Evolutionary conservation across 2,888 invertebrate genomes (phyloP), one percentile per base, ranked within the genome.

Genomic region (Piscicola geometra): DNA sequence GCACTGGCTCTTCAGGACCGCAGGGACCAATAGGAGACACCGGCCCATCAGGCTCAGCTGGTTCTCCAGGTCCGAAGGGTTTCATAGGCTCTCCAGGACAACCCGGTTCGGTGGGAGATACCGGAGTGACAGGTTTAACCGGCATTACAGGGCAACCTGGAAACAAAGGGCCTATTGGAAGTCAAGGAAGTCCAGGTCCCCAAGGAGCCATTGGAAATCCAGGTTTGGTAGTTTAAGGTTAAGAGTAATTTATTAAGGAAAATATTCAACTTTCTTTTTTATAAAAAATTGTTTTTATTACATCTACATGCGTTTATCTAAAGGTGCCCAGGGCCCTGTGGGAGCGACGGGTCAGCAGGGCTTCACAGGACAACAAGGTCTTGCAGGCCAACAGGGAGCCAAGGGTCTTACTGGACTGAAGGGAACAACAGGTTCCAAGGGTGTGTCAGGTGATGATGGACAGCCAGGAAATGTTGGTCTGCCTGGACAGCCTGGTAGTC

Each of bases 181-280:
- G 47, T 2, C 35, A 32, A 47, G 77, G 77, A n/a, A 68, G 36
- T 35, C 73, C 18, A 52, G 77, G 50, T 15, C 56, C 66, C 12
- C 71, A 21, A 50, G 73, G 73, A 5, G 15, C n/a, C 5, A 70
- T 67, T 12, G 75, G 75, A 52, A 30, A 21, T 25, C 67, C 76
- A 30, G 76, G 76, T 18, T 1, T 32, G 9, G 56, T 47, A 30
- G 60, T 76, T n/a, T 28, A 21, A 30, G 30, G 9, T n/a, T n/a
- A 28, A 30, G 21, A 64, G 21, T 30, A 12, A 64, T 30, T 30
- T 25, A 9, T 47, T 41, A 30, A 60, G 9, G 15, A n/a, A 52
- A 32, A 56, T 50, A 56, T 56, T 30, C 56, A 32, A 56, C 30
- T n/a, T 0, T 33, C 52, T 15, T 15, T 56, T 28, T 1, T 33